These are phyloP conservation scores for Carterocephalus palaemon DNA, from an alignment of 2,888 invertebrate genomes.

Conservation along the genomic window DNA sequence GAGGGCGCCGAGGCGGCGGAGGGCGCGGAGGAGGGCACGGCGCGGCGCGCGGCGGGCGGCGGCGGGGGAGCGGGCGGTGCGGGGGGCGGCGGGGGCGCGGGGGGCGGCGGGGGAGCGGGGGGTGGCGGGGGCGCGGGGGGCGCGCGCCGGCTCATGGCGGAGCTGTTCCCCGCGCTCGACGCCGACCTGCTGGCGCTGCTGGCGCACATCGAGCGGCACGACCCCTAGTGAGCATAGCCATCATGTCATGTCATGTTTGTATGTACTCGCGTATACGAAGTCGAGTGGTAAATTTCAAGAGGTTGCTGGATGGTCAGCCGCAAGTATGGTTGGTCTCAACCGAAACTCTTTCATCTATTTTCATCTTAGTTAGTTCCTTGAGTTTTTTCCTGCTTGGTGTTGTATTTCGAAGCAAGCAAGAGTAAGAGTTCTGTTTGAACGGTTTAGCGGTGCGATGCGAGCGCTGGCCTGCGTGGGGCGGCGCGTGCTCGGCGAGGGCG, in stretches of 20 bases:
- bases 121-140: constrained; percentile 61
- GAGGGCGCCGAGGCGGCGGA: not conserved
- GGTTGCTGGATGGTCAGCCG: no score
- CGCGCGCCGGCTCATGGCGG: constrained; percentile 91
- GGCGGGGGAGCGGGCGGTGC: constrained; percentile 36
- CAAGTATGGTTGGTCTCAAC: no score
- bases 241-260: no score
- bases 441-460: constrained; percentile 92
- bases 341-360: no score
- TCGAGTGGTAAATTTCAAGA: no score
- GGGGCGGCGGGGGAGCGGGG: constrained; percentile 31
- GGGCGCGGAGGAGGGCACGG: not conserved
- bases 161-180: constrained; percentile 93
- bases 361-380: no score
- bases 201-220: constrained; percentile 90
- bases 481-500: constrained; percentile 95
- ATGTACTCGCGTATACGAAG: no score
- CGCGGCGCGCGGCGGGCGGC: not conserved
- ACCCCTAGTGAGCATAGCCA: constrained; percentile 87
- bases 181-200: constrained; percentile 92
- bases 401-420: no score
- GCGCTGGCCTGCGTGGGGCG: constrained; percentile 94
- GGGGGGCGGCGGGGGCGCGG: constrained; percentile 43
- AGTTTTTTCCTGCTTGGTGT: no score
- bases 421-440: no score